Evolutionary conservation across 2,113 vertebrate species (phyloP).

Genomic region (Tragelaphus strepsiceros): DNA sequence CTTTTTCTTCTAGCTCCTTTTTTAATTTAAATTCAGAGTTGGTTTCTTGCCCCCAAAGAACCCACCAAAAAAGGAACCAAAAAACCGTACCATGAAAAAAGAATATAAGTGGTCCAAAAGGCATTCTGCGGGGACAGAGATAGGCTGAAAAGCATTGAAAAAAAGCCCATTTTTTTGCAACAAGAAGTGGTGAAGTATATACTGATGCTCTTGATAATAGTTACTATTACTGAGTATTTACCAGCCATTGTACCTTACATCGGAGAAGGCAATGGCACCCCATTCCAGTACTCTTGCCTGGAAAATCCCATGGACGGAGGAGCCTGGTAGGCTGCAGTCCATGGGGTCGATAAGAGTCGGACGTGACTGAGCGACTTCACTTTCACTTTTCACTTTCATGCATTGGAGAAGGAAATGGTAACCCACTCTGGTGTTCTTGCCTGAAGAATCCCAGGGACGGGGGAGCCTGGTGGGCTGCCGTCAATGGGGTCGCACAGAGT

Average conservation of each 20-base stretch:
- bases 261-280: no score
- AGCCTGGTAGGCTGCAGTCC: no score
- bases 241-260: not conserved
- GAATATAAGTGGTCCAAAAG: not conserved
- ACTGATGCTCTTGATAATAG: not conserved
- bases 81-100: not conserved
- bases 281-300: no score
- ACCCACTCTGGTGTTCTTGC: no score
- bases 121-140: not conserved
- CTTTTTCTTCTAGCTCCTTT: not conserved
- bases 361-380: no score
- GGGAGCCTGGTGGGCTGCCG: no score
- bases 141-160: not conserved
- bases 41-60: not conserved
- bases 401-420: no score
- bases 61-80: not conserved
- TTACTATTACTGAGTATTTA: not conserved
- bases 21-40: not conserved
- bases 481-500: no score
- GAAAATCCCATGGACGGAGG: no score
- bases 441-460: no score
- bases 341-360: no score
- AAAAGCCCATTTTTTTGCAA: not conserved
- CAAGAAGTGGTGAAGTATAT: not conserved
- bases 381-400: no score